phyloP scores from a whole-genome alignment of 2,797 vertebrate genomes.

The Chaetophractus vellerosus region DNA sequence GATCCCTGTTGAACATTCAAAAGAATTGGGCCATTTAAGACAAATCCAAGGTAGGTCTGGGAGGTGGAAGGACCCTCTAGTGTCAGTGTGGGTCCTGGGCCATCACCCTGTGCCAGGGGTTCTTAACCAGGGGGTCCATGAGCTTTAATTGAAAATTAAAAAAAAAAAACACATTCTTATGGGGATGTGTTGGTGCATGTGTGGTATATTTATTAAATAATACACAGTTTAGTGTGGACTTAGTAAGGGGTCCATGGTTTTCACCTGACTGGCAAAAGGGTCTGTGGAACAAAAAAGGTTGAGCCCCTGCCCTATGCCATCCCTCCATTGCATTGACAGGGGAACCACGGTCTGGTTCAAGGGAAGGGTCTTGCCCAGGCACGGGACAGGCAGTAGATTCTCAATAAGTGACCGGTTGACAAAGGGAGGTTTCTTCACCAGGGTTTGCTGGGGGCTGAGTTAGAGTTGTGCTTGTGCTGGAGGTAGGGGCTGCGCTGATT shows the following conservation, averaged over 20 bases:
- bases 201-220: too few relatives aligned
- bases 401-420: not conserved
- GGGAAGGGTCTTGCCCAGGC: not conserved
- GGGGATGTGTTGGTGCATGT: too few relatives aligned
- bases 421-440: not conserved
- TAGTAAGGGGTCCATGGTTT: too few relatives aligned
- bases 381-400: not conserved
- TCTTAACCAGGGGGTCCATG: too few relatives aligned
- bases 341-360: not conserved
- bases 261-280: too few relatives aligned
- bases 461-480: not conserved
- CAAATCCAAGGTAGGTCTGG: not conserved
- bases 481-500: accelerated
- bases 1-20: not conserved
- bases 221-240: too few relatives aligned
- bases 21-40: not conserved
- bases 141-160: too few relatives aligned
- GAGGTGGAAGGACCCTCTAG: accelerated
- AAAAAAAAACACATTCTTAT: too few relatives aligned
- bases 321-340: accelerated
- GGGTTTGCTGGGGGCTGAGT: too few relatives aligned
- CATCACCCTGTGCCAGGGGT: too few relatives aligned
- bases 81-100: not conserved
- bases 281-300: too few relatives aligned
- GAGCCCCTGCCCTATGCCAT: too few relatives aligned